Conservation (phyloP, 37 sponge, comb jelly and placozoan genomes). For the Theonella swinhoei region DNA sequence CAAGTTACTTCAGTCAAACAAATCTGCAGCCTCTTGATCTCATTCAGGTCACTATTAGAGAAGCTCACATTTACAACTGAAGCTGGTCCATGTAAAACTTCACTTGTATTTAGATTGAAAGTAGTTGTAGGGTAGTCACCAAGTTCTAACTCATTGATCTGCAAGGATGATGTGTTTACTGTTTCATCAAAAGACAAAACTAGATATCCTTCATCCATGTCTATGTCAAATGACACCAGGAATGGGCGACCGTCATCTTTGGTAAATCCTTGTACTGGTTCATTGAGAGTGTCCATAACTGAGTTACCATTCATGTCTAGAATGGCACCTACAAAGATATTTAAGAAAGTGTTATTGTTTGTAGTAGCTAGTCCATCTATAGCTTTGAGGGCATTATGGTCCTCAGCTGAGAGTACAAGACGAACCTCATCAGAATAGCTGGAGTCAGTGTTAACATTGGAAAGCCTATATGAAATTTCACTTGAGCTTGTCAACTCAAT, state of each 20-base stretch:
- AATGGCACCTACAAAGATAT: constrained; percentile 53
- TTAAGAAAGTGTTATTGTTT: constrained; percentile 70
- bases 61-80: constrained; percentile 45
- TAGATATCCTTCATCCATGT: constrained; percentile 49
- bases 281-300: constrained; percentile 3
- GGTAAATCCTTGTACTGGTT: constrained; percentile 49
- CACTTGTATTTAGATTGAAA: constrained; percentile 55
- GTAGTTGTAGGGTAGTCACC: neutral
- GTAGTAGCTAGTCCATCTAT: constrained; percentile 61
- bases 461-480: constrained; percentile 43
- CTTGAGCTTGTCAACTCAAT: constrained; percentile 40
- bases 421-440: constrained; percentile 36
- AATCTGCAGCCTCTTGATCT: constrained; percentile 62
- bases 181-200: constrained; percentile 84
- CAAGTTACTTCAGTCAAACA: constrained; percentile 64
- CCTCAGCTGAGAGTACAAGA: constrained; percentile 49
- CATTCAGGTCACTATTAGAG: constrained; percentile 65
- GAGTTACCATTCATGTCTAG: constrained; percentile 68
- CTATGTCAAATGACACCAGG: constrained; percentile 49
- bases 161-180: constrained; percentile 68
- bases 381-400: constrained; percentile 75
- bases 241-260: constrained; percentile 61
- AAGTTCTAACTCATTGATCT: constrained; percentile 46
- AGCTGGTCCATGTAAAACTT: constrained; percentile 36
- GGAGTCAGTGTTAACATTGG: constrained; percentile 20